Percentiles rank a stretch among this genome's conserved stretches.
Conservation (phyloP, 30 jellyfish, hydroid and myxozoan species). For the Rhopilema esculentum region DNA sequence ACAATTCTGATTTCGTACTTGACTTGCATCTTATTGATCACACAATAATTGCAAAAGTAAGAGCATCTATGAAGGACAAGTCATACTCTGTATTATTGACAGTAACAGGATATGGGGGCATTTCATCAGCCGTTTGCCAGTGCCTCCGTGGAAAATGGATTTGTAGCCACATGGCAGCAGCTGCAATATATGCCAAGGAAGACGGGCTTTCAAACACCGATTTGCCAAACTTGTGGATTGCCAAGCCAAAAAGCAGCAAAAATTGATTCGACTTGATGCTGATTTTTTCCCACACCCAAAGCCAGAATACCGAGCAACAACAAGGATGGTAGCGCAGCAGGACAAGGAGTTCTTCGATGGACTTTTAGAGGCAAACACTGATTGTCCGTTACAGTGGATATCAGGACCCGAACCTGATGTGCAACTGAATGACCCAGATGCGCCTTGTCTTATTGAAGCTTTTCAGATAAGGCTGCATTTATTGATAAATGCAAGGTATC, state of each 20-base stretch:
- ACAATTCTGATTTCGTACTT: neutral
- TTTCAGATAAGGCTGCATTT: conserved; percentile 10
- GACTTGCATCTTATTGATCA: neutral
- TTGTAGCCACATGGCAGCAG: conserved; percentile 54
- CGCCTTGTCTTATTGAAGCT: conserved; percentile 39
- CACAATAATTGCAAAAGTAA: conserved; percentile 2
- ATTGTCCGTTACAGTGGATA: conserved; percentile 43
- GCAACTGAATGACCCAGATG: conserved; percentile 23
- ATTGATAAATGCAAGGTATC: conserved; percentile 16
- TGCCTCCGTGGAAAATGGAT: conserved; percentile 34
- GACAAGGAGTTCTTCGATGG: conserved; percentile 4
- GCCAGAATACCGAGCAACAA: conserved; percentile 40
- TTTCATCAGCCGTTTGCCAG: neutral
- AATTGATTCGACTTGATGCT: neutral
- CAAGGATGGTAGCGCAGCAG: conserved; percentile 24
- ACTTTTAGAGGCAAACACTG: neutral
- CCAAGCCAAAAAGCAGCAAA: conserved; percentile 10
- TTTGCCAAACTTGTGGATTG: conserved; percentile 31
- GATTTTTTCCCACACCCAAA: conserved; percentile 1
- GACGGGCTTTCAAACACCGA: conserved; percentile 45
- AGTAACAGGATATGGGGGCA: conserved; percentile 19
- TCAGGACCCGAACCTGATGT: conserved; percentile 19
- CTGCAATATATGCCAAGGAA: conserved; percentile 32
- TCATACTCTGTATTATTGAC: neutral
- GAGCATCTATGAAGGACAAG: conserved; percentile 44